Evolutionary conservation across 30 jellyfish, hydroid and myxozoan species (phyloP).

Genomic region (Chironex yamaguchii): DNA sequence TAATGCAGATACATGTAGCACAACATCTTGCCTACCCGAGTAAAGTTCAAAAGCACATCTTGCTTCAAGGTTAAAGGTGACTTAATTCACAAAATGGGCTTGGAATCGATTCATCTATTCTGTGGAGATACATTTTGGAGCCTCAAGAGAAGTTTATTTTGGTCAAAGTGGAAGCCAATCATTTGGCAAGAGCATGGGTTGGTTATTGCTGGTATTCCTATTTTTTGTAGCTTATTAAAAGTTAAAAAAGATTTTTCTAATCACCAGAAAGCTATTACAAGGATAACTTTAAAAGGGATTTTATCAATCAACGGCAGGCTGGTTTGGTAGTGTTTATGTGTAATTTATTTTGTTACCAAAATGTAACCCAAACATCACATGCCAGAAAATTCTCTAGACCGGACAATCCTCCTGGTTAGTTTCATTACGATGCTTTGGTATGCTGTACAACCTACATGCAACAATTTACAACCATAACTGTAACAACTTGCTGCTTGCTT

Average conservation of each 20-base stretch:
- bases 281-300: constrained; percentile 61
- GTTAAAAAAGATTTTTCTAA: constrained; percentile 63
- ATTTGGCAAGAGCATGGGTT: constrained; percentile 76
- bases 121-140: constrained; percentile 67
- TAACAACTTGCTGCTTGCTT: no score
- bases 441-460: no score
- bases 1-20: no score
- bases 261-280: constrained; percentile 81
- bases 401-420: constrained; percentile 89
- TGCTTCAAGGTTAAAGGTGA: no score
- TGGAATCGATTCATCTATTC: constrained; percentile 50
- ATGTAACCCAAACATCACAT: constrained; percentile 47
- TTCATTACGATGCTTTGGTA: no score
- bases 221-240: constrained; percentile 70
- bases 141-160: constrained; percentile 80
- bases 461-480: no score
- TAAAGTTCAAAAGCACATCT: no score
- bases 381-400: constrained; percentile 73
- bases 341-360: constrained; percentile 56
- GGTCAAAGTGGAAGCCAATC: constrained; percentile 74
- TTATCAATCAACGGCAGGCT: constrained; percentile 64
- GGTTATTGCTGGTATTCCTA: constrained; percentile 83
- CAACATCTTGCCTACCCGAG: no score
- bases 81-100: no score
- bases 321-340: constrained; percentile 77